Evolutionary conservation across 2,113 vertebrate genomes (phyloP).

Genomic region (Etheostoma cragini): DNA sequence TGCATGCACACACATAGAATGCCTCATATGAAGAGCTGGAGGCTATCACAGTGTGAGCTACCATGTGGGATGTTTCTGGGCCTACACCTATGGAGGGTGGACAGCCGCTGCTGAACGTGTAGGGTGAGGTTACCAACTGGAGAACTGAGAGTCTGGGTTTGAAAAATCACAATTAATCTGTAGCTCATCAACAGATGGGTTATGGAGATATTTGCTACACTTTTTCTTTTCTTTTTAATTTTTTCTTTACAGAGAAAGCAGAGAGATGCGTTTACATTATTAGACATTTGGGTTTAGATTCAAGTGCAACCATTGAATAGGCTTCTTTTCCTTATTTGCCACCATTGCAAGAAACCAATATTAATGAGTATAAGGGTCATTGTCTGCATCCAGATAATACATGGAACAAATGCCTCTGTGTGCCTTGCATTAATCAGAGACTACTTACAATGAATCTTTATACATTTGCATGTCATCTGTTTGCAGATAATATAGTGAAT

Average conservation of each 20-base stretch:
- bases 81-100: slow-evolving; percentile 78
- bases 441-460: slow-evolving; percentile 23
- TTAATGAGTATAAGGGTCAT: slow-evolving; percentile 47
- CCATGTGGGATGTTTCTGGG: slow-evolving; percentile 80
- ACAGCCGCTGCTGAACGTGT: slow-evolving; percentile 75
- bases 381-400: slow-evolving; percentile 40
- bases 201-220: background rate
- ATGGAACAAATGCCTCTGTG: slow-evolving; percentile 48
- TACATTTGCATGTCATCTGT: slow-evolving; percentile 52
- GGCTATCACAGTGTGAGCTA: slow-evolving; percentile 87
- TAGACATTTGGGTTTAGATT: slow-evolving; percentile 14
- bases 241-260: background rate
- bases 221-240: background rate
- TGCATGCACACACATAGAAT: slow-evolving; percentile 53
- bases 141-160: slow-evolving; percentile 26
- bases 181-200: background rate
- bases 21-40: slow-evolving; percentile 88
- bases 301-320: slow-evolving; percentile 18
- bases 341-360: slow-evolving; percentile 28
- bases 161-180: slow-evolving; percentile 20
- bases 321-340: slow-evolving; percentile 30
- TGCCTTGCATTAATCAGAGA: slow-evolving; percentile 38
- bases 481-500: slow-evolving; percentile 29
- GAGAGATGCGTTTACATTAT: slow-evolving; percentile 4
- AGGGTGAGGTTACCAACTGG: slow-evolving; percentile 63